Evolutionary conservation across 1,140 invertebrate species (phyloP), one percentile per base, ranked within the genome.

Genomic region (Macrotrachela quadricornifera): DNA sequence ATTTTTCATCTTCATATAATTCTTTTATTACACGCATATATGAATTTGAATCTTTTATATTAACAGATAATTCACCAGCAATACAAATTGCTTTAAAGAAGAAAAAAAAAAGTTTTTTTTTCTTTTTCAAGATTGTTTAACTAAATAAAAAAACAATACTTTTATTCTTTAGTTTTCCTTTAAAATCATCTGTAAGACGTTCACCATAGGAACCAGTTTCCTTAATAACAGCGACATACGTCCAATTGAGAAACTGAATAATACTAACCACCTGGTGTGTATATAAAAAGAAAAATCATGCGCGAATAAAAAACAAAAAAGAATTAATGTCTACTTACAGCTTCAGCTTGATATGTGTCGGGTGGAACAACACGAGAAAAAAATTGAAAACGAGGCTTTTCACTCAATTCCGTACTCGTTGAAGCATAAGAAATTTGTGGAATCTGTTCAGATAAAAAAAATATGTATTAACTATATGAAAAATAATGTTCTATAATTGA

Each of bases 351-450:
- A 60, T 79, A 79, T 61, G 77, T 79, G 64, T 82, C 80, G 13
- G 79, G 78, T 10, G 67, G 63, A 9, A 68, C 79, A 8, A 80
- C 79, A 51, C 80, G 70, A 18, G 77, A 79, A 65, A 82, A 82
- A 64, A 79, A 81, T 59, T 79, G 78, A 63, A 80, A 82, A 41
- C 79, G 69, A 41, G 72, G 73, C 65, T 79, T 79, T 60, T 80
- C 77, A 37, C 77, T 78, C 9, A 82, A 69, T 60, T 81, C 79
- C 14, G 76, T 75, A 58, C 78, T 80, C 8, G 80, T 82, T 13
- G 78, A 80, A 0, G 80, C 79, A 61, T 82, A 82, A 62, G 78
- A 80, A 54, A 82, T 74, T 70, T 80, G 77, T 4, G 78, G 74
- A 37, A 50, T 30, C 21, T 30, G 21, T 30, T 30, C 2, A 30